phyloP scores from a whole-genome alignment of 2,888 invertebrate species.

The Hydropsyche betteni region DNA sequence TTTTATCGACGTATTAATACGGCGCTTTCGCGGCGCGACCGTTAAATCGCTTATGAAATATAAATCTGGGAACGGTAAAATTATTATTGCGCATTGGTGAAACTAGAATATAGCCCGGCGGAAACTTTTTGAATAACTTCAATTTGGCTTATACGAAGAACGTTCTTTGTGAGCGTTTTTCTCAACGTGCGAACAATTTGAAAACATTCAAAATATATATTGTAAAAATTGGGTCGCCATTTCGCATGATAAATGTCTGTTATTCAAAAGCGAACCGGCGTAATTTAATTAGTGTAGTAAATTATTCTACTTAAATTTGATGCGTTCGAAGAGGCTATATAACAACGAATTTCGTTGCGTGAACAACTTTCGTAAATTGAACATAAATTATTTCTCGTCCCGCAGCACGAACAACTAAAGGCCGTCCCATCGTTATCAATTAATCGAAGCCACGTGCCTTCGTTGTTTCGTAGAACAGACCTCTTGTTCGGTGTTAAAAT shows the following conservation, averaged over 20 bases:
- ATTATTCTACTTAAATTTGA: slow-evolving; percentile 28
- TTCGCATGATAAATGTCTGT: slow-evolving; percentile 13
- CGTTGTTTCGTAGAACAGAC: too few relatives aligned
- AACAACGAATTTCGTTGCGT: slow-evolving; percentile 29
- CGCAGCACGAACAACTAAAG: slow-evolving; percentile 4
- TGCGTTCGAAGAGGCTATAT: slow-evolving; percentile 15
- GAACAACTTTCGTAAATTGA: slow-evolving; percentile 34
- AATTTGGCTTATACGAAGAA: not conserved
- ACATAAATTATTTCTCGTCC: slow-evolving; percentile 36
- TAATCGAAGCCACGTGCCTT: slow-evolving; percentile 35
- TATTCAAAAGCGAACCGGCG: slow-evolving; percentile 1
- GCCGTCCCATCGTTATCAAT: slow-evolving; percentile 40
- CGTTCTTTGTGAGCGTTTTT: too few relatives aligned
- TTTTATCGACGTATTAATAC: slow-evolving; percentile 22
- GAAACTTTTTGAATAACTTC: too few relatives aligned
- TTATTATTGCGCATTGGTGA: not conserved
- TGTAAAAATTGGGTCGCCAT: not conserved
- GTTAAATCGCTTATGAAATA: too few relatives aligned
- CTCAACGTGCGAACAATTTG: too few relatives aligned
- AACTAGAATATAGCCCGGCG: too few relatives aligned
- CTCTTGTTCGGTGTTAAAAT: not conserved
- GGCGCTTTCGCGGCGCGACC: slow-evolving; percentile 3
- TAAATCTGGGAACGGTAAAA: too few relatives aligned
- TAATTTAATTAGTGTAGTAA: slow-evolving; percentile 32
- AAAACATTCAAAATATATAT: not conserved